These are phyloP conservation scores for Pantala flavescens DNA, from an alignment of 1,140 invertebrate species.

Conservation along the genomic window DNA sequence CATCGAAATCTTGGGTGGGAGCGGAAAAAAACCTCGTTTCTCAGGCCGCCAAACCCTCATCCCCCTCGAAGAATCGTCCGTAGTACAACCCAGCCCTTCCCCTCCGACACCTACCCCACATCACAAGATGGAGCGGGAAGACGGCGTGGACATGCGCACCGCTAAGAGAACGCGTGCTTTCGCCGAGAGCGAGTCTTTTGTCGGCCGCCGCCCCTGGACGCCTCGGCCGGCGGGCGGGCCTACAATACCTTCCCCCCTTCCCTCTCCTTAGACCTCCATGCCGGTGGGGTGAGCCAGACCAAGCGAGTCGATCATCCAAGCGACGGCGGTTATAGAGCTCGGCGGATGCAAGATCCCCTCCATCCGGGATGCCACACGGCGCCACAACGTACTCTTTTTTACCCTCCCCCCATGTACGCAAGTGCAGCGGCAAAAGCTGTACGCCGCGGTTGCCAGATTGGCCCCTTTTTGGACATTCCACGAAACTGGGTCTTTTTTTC, in stretches of 20 bases:
- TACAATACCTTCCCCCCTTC: too few species aligned
- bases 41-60: too few species aligned
- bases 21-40: too few species aligned
- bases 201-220: neutral
- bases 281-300: neutral
- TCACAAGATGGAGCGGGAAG: slow-evolving; percentile 3
- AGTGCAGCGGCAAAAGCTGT: neutral
- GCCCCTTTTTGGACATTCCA: too few species aligned
- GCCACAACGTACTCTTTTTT: neutral
- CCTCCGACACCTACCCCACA: neutral
- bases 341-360: neutral
- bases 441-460: too few species aligned
- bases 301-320: neutral
- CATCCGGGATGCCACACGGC: neutral
- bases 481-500: too few species aligned
- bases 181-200: neutral
- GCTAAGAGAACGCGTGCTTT: neutral
- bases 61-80: neutral
- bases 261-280: neutral
- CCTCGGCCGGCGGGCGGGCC: neutral
- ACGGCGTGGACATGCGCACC: neutral
- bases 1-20: too few species aligned
- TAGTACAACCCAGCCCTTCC: neutral
- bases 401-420: neutral
- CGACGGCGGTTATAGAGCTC: neutral